Evolutionary conservation across 2,888 invertebrate genomes (phyloP), one percentile per base, ranked within the genome.

Genomic region (Physocephala rufipes): DNA sequence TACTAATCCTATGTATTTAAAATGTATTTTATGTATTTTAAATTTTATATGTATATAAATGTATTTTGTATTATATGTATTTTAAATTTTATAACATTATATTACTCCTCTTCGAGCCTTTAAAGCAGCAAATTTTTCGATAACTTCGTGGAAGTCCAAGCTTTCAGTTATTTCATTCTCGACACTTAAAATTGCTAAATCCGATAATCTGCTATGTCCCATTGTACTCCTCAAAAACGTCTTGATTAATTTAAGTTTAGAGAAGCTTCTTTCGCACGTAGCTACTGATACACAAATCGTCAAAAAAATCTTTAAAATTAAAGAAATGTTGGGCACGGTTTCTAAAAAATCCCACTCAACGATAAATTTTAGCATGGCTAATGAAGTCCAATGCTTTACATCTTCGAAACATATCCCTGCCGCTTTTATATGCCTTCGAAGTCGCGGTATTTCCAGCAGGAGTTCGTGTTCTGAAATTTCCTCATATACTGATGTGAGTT

Each of bases 21-120:
- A n/a, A n/a, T n/a, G n/a, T n/a, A n/a, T n/a, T n/a, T n/a, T n/a
- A n/a, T n/a, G n/a, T n/a, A n/a, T n/a, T n/a, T n/a, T n/a, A n/a
- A n/a, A n/a, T n/a, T n/a, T n/a, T n/a, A n/a, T n/a, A n/a, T n/a
- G n/a, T n/a, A n/a, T n/a, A n/a, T n/a, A n/a, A n/a, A n/a, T n/a
- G n/a, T n/a, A n/a, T n/a, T n/a, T n/a, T n/a, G n/a, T n/a, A n/a
- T n/a, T n/a, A n/a, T n/a, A n/a, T n/a, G n/a, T n/a, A n/a, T n/a
- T 61, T 61, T 28, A 30, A 36, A 16, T 26, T 61, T n/a, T 36
- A 36, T 30, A 61, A 61, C n/a, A 43, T 24, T 68, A 16, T 30
- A n/a, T n/a, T n/a, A n/a, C n/a, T n/a, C n/a, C n/a, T 59, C n/a
- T 53, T 67, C 53, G 13, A 26, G 53, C 2, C 12, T 53, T 53